A percentile compares a stretch with the other conserved stretches of the same genome.
phyloP scores from a whole-genome alignment of 2,113 vertebrate species.

The Leucopsar rothschildi region DNA sequence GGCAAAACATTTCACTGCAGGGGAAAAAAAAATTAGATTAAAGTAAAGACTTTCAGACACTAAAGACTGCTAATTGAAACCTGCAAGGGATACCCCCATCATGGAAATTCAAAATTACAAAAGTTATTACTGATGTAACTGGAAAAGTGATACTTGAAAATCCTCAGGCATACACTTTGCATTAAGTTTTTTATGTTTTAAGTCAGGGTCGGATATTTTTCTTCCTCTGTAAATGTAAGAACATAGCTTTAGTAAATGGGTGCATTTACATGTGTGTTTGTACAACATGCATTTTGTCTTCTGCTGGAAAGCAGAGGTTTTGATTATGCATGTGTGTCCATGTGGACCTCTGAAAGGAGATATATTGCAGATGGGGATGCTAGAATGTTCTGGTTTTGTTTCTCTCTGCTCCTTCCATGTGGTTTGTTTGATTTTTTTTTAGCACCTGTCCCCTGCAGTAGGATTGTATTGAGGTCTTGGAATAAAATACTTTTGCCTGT shows the following conservation, averaged over 20 bases:
- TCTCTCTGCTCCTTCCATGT: neutral
- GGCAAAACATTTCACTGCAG: slow-evolving; percentile 39
- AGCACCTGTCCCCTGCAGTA: neutral
- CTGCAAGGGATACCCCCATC: slow-evolving; percentile 50
- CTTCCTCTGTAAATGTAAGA: neutral
- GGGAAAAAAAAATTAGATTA: slow-evolving; percentile 32
- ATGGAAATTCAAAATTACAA: neutral
- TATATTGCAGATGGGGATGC: neutral
- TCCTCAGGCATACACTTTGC: neutral
- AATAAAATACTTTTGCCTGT: neutral
- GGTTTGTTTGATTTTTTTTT: neutral
- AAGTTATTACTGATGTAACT: neutral
- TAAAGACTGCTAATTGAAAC: slow-evolving; percentile 50
- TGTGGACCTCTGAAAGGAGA: neutral
- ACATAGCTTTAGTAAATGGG: neutral
- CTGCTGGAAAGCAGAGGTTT: neutral
- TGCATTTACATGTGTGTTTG: neutral
- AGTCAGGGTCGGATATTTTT: neutral
- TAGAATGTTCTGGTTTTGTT: neutral
- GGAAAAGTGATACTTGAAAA: neutral
- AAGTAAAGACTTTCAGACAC: slow-evolving; percentile 30
- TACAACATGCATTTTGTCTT: neutral
- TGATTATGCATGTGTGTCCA: neutral
- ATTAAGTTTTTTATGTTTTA: neutral
- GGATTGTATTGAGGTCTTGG: neutral